Percentiles rank a stretch among this genome's conserved stretches.
Evolutionary conservation across 1,140 invertebrate genomes (phyloP).

Genomic region (Whitmania pigra): DNA sequence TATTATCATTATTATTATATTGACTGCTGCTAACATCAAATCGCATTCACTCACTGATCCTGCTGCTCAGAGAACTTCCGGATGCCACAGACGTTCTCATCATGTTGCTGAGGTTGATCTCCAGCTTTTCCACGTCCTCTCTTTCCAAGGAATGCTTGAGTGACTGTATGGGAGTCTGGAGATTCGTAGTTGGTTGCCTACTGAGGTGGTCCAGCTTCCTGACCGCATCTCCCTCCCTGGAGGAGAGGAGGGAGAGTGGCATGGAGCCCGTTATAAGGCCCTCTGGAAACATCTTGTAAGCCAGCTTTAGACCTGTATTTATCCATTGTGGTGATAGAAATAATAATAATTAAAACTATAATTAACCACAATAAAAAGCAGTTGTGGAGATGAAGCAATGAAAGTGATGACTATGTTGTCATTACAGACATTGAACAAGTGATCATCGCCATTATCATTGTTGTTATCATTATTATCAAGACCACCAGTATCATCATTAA

Average conservation of each 20-base stretch:
- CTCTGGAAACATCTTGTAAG: slow-evolving; percentile 36
- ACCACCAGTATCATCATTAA: background rate
- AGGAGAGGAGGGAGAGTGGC: slow-evolving; percentile 27
- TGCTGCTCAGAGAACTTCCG: too few species aligned
- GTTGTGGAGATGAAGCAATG: background rate
- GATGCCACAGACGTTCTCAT: too few species aligned
- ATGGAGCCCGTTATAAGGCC: slow-evolving; percentile 37
- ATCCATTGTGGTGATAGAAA: background rate
- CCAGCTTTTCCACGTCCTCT: slow-evolving; percentile 34
- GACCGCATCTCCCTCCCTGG: slow-evolving; percentile 16
- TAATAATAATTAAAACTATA: background rate
- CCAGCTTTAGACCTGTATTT: slow-evolving; percentile 37
- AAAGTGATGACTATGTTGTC: background rate
- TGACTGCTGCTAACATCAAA: too few species aligned
- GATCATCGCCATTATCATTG: background rate
- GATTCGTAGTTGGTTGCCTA: background rate
- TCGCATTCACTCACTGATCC: too few species aligned
- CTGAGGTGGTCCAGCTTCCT: too few species aligned
- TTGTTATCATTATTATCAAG: background rate
- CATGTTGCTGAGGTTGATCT: slow-evolving; percentile 31
- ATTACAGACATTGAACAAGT: background rate
- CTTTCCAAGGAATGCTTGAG: slow-evolving; percentile 24
- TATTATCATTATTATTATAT: too few species aligned
- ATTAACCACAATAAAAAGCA: too few species aligned
- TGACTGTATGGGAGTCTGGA: slow-evolving; percentile 2